Evolutionary conservation across 2,113 vertebrate genomes (phyloP).

Genomic region (Dascyllus trimaculatus): DNA sequence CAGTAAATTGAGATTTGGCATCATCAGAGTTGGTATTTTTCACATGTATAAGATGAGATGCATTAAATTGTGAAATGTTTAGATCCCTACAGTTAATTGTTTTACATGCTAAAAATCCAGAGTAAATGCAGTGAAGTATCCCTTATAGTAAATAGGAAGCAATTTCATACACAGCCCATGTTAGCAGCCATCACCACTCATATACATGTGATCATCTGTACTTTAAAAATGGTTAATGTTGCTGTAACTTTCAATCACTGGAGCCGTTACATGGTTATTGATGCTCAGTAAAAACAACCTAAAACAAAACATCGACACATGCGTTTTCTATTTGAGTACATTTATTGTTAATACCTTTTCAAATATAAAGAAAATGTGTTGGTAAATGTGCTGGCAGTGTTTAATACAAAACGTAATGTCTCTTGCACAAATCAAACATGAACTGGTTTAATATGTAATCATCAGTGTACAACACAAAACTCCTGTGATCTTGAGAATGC

Average conservation of each 20-base stretch:
- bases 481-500: conserved; percentile 29
- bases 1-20: no score
- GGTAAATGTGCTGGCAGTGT: conserved; percentile 68
- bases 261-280: not conserved
- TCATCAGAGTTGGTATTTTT: not conserved
- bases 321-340: conserved; percentile 36
- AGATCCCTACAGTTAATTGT: not conserved
- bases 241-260: not conserved
- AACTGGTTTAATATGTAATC: conserved; percentile 10
- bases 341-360: conserved; percentile 74
- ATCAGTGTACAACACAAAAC: conserved; percentile 39
- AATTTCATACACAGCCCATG: not conserved
- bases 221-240: conserved; percentile 1
- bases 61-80: not conserved
- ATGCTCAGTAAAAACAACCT: conserved; percentile 17
- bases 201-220: conserved; percentile 30
- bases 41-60: not conserved
- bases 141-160: no score
- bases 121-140: not conserved
- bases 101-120: no score
- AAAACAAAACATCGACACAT: conserved; percentile 2
- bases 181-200: not conserved
- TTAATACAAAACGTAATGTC: conserved; percentile 65
- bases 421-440: conserved; percentile 52
- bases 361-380: conserved; percentile 62